Percentiles rank a stretch among this genome's conserved stretches.
phyloP scores from a whole-genome alignment of 2,113 vertebrate genomes.

The Caracal caracal region DNA sequence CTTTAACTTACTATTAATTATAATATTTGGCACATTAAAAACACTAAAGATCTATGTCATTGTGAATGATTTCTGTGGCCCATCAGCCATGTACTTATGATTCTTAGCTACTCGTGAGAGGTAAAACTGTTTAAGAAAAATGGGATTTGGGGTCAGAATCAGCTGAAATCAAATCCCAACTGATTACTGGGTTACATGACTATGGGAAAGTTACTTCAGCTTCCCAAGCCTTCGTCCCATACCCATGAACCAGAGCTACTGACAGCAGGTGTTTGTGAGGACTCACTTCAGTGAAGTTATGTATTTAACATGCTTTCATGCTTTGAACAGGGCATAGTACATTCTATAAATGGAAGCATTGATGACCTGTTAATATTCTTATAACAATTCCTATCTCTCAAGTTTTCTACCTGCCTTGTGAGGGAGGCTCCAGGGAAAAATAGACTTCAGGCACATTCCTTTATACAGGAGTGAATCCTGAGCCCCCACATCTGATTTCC shows the following conservation, averaged over 20 bases:
- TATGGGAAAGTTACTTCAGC: background rate
- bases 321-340: background rate
- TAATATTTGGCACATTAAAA: background rate
- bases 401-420: background rate
- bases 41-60: background rate
- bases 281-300: background rate
- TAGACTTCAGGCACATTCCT: background rate
- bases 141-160: background rate
- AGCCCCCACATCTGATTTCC: background rate
- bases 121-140: background rate
- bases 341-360: background rate
- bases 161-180: background rate
- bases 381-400: background rate
- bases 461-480: background rate
- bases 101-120: background rate
- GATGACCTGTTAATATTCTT: slow-evolving; percentile 17
- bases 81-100: background rate
- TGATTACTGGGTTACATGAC: background rate
- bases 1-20: background rate
- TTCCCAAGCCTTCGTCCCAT: background rate
- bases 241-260: background rate
- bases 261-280: background rate
- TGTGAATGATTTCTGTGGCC: background rate
- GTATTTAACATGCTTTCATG: background rate
- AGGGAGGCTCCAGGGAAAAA: background rate